Percentiles rank a stretch among this genome's conserved stretches.
Conservation (phyloP, 23 tunicate species). For the Halocynthia aurantium region DNA sequence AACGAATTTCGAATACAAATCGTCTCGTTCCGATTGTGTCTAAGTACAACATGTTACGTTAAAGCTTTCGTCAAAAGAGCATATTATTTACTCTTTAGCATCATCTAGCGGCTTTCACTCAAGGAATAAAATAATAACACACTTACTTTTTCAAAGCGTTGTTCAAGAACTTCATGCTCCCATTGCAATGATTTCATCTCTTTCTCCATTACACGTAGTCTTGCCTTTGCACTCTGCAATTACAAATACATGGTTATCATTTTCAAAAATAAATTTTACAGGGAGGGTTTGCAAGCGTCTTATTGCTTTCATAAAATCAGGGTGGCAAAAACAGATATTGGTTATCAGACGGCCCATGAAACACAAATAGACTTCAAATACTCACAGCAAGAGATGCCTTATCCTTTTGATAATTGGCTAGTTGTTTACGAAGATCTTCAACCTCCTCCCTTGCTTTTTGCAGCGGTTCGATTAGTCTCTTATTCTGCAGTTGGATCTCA, state of each 20-base stretch:
- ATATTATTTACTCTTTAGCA: not conserved
- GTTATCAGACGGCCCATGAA: not conserved
- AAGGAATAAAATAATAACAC: not conserved
- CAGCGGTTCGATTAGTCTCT: constrained; percentile 79
- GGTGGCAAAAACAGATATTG: not conserved
- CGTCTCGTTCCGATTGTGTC: constrained; percentile 93
- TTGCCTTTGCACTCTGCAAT: constrained; percentile 67
- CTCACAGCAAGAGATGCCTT: constrained; percentile 84
- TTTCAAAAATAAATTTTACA: not conserved
- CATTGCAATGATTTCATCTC: constrained; percentile 86
- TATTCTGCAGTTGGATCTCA: constrained; percentile 83
- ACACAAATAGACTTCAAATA: not conserved
- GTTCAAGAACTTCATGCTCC: constrained; percentile 97
- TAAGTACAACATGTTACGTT: not conserved
- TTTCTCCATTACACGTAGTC: constrained; percentile 67
- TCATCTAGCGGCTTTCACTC: not conserved
- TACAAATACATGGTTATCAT: not conserved
- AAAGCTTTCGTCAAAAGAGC: not conserved
- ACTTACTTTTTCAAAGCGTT: constrained; percentile 70
- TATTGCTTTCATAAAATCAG: not conserved
- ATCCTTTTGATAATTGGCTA: constrained; percentile 89
- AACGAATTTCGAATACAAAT: constrained; percentile 81
- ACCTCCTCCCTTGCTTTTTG: constrained; percentile 83
- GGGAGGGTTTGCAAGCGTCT: not conserved
- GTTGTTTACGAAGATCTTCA: constrained; percentile 79